Evolutionary conservation across 2,888 invertebrate genomes (phyloP), one percentile per base, ranked within the genome.

Genomic region (Danaus chrysippus): DNA sequence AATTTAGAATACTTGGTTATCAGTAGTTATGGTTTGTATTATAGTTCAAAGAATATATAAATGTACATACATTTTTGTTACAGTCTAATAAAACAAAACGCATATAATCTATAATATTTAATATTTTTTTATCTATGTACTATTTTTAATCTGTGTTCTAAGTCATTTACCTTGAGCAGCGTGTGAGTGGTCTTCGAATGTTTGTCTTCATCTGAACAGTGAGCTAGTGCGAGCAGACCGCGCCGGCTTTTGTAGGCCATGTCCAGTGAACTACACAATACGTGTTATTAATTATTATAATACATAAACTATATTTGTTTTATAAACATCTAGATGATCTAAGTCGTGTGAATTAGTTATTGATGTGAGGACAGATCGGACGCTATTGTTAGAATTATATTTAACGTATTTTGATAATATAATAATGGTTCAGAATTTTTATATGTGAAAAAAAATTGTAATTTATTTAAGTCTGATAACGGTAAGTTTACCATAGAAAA

Each of bases 211-310:
- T 90, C 87, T 68, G 76, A 75, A 70, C 87, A 88, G 79, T 90
- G 90, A 61, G 82, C 81, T 62, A 90, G 79, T 70, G 84, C 86
- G 57, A 85, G 76, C 61, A 90, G 72, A 0, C 87, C 86, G 67
- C 91, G 87, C 1, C 90, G 76, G 84, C 90, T 91, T 90, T 91
- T 91, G 88, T 91, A 91, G 61, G 91, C 89, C 84, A 85, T 84
- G 66, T 86, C 87, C 75, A 91, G 75, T 61, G 91, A 90, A 77
- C 91, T 91, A 73, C 70, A 82, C 76, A 75, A 73, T 75, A 76
- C 81, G 85, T 88, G 88, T 87, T 87, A 17, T 17, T 49, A 17
- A 17, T 17, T 11, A 43, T n/a, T 17, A 10, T 17, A 17, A 49
- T 17, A 49, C n/a, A 15, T 88, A 87, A 85, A 88, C 87, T 80